Percentiles rank a stretch among this genome's conserved stretches.
phyloP scores from a whole-genome alignment of 1,140 invertebrate species.

The Papilio machaon region DNA sequence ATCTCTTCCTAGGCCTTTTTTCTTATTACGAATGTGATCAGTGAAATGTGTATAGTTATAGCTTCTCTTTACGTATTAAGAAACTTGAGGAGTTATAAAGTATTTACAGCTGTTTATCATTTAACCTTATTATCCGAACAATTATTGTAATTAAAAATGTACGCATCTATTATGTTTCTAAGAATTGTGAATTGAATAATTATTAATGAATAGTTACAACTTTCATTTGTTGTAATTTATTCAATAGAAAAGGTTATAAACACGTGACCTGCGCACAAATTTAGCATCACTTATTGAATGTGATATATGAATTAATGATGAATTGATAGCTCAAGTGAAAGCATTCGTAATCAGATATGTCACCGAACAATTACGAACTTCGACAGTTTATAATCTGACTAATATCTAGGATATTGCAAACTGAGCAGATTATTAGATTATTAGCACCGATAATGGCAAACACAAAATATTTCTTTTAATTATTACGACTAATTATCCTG shows the following conservation, averaged over 20 bases:
- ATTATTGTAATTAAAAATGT: slow-evolving; percentile 17
- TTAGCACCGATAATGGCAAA: no score
- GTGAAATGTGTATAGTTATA: neutral
- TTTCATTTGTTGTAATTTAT: slow-evolving; percentile 53
- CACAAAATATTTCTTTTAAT: no score
- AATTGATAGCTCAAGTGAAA: slow-evolving; percentile 67
- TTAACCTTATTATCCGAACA: slow-evolving; percentile 7
- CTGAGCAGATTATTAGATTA: no score
- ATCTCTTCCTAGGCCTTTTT: no score
- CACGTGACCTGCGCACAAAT: slow-evolving; percentile 61
- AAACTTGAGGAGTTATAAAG: neutral
- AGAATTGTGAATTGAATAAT: slow-evolving; percentile 11
- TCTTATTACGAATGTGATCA: neutral
- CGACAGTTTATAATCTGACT: neutral
- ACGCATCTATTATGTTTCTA: neutral
- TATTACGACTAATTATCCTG: no score
- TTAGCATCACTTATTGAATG: slow-evolving; percentile 73
- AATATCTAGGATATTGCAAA: neutral
- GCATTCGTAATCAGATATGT: slow-evolving; percentile 64
- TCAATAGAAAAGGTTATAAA: slow-evolving; percentile 65
- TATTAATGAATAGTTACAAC: slow-evolving; percentile 11
- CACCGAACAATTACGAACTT: neutral
- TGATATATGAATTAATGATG: slow-evolving; percentile 62
- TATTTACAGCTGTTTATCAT: neutral
- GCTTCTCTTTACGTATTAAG: neutral